A percentile compares a stretch with the other conserved stretches of the same genome.
Conservation (phyloP, 2,797 vertebrate species). For the Masticophis lateralis region DNA sequence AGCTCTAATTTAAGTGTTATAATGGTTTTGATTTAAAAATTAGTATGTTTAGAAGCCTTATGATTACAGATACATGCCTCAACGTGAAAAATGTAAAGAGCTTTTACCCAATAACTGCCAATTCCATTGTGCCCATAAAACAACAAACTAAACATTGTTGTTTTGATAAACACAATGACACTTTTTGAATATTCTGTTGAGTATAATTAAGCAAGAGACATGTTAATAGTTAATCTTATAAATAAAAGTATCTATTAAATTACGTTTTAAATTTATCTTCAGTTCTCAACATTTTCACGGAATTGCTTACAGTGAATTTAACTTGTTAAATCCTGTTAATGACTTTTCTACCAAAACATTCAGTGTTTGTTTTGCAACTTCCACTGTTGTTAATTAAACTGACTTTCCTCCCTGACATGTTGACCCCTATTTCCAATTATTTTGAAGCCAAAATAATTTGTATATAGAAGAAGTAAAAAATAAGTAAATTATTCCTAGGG, state of each 20-base stretch:
- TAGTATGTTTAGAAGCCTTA: background rate
- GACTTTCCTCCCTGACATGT: constrained; percentile 2
- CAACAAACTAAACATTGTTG: background rate
- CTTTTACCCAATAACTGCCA: background rate
- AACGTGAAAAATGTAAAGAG: background rate
- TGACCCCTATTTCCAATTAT: constrained; percentile 9
- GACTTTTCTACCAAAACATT: background rate
- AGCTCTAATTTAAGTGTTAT: background rate
- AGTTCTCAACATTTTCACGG: background rate
- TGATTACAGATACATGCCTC: background rate
- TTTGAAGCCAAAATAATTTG: constrained; percentile 5
- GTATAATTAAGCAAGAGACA: background rate
- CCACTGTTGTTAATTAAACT: constrained; percentile 18
- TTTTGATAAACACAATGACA: background rate
- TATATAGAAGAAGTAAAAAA: constrained; percentile 3
- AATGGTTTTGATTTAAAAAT: background rate
- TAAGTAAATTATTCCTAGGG: background rate
- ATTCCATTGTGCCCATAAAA: background rate
- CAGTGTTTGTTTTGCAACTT: background rate
- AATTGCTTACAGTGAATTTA: background rate
- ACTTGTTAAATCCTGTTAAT: background rate
- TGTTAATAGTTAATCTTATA: background rate
- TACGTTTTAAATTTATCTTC: background rate
- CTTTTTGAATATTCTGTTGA: background rate
- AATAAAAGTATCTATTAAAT: background rate